Conservation (phyloP, 1,140 invertebrate species). For the Drosophila jambulina region DNA sequence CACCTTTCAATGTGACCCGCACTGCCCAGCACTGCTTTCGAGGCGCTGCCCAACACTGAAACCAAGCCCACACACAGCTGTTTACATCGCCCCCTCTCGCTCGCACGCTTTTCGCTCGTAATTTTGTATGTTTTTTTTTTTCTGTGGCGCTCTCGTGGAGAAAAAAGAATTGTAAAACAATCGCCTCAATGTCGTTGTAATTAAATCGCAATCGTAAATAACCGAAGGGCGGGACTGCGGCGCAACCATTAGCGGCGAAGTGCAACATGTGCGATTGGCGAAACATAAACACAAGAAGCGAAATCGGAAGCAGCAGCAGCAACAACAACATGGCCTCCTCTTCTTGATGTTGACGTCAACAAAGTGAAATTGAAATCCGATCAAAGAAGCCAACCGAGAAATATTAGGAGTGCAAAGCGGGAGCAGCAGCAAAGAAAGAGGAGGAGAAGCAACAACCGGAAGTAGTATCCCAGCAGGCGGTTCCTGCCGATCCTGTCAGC, state of each 20-base stretch:
- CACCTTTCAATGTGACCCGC: not conserved
- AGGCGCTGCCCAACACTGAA: conserved; percentile 3
- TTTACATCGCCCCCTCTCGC: conserved; percentile 23
- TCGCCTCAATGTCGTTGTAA: conserved; percentile 26
- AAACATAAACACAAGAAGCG: conserved; percentile 29
- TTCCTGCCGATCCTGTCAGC: not conserved
- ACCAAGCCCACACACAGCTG: conserved; percentile 42
- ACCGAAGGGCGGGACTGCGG: not conserved
- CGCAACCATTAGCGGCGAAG: not conserved
- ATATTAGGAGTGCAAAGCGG: conserved; percentile 2
- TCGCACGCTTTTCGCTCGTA: conserved; percentile 36
- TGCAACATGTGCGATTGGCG: conserved; percentile 20
- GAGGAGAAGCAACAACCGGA: not conserved
- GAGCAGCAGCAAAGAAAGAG: not conserved
- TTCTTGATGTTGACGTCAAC: conserved; percentile 63
- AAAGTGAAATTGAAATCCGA: conserved; percentile 59
- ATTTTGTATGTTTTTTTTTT: conserved; percentile 31
- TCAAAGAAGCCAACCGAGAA: conserved; percentile 4
- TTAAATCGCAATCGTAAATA: conserved; percentile 14
- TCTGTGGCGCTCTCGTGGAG: not conserved
- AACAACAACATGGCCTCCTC: conserved; percentile 47
- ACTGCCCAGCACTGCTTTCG: not conserved
- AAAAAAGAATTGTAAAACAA: conserved; percentile 11
- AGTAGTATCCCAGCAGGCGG: not conserved
- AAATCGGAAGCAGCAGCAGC: conserved; percentile 28